Evolutionary conservation across 2,797 vertebrate genomes (phyloP), one percentile per base, ranked within the genome.

Genomic region (Synaphobranchus kaupii): DNA sequence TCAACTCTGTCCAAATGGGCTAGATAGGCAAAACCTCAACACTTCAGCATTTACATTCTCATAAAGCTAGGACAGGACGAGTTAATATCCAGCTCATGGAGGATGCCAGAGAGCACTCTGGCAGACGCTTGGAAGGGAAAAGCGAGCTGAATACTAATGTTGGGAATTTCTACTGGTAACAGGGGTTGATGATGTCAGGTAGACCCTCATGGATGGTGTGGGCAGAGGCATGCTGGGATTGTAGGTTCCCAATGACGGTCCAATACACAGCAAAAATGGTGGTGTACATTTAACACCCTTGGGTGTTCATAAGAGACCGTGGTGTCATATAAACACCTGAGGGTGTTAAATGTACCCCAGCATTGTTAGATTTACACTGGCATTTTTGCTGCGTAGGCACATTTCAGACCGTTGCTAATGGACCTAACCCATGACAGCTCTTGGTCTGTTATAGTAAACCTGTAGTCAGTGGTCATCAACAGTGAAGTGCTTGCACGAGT

Each of bases 11-110:
- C 73, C 39, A 34, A 39, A 44, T 76, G 0, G 2, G 73, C 34
- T 76, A 0, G 31, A 76, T 76, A 44, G 44, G 73, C 17, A 44
- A n/a, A 44, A 13, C 15, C n/a, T 34, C n/a, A 34, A 34, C 68
- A 34, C 68, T 12, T 71, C 28, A 31, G n/a, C 68, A 31, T 71
- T 71, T 10, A 71, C 68, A 31, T 31, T 71, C 68, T 71, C 25
- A 28, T 4, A 12, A 28, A 22, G 73, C 34, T 4, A 44, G 34
- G 73, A 47, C 13, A 15, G 47, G 71, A 39, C 22, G 44, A 80
- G 47, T 81, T 22, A 34, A 81, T 81, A 81, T 34, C 78, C 44
- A 48, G 78, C 78, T 81, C 78, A 81, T 47, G 25, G 47, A 81
- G 7, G 47, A 3, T 2, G 10, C 78, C 44, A 13, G 78, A 81